These are phyloP conservation scores for Ispidina picta DNA, from an alignment of 2,797 vertebrate genomes.

Conservation along the genomic window DNA sequence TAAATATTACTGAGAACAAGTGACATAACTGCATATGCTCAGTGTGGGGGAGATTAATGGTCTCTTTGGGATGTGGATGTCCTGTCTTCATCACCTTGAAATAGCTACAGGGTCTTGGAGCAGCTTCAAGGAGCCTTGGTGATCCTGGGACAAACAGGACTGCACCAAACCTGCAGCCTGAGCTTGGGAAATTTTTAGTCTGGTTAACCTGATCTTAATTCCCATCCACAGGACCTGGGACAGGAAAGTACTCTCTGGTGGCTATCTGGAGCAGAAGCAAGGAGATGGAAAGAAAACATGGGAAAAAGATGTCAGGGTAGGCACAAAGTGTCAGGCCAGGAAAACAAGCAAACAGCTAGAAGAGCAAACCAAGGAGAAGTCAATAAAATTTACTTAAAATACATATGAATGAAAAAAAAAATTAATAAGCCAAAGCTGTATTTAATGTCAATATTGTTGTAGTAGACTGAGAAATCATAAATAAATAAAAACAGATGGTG, in stretches of 20 bases:
- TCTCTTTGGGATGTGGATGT: neutral
- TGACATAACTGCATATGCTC: neutral
- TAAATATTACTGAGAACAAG: neutral
- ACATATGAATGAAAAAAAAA: conserved; percentile 60
- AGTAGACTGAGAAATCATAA: conserved; percentile 52
- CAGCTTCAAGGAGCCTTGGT: neutral
- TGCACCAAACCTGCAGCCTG: neutral
- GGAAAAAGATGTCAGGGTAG: neutral
- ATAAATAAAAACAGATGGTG: conserved; percentile 69
- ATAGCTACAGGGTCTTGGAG: neutral
- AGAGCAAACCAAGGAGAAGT: conserved; percentile 38
- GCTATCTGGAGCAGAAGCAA: neutral
- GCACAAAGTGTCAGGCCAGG: neutral
- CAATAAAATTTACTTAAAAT: conserved; percentile 62
- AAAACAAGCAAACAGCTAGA: conserved; percentile 22
- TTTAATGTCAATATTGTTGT: conserved; percentile 63
- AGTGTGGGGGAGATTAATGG: neutral
- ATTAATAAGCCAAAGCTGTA: conserved; percentile 58
- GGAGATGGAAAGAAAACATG: neutral
- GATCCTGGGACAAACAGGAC: neutral
- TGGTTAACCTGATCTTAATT: neutral
- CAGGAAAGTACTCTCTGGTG: neutral
- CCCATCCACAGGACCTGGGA: neutral
- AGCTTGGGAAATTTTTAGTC: neutral
- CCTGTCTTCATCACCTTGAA: neutral